Conservation (phyloP, 2,797 vertebrate genomes). For the Gallinago stenura region DNA sequence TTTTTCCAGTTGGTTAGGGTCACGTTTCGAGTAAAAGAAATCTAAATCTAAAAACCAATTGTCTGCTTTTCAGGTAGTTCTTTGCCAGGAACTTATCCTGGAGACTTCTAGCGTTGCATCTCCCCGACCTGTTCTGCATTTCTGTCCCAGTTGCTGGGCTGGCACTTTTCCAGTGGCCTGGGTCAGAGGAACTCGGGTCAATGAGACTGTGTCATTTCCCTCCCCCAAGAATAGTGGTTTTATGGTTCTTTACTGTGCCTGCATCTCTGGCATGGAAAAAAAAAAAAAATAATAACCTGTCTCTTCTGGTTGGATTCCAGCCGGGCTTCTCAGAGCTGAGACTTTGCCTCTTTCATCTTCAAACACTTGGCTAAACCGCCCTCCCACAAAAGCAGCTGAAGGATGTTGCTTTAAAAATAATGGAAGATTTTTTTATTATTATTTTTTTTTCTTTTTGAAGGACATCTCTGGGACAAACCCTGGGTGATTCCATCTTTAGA, state of each 20-base stretch:
- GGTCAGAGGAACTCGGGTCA: background rate
- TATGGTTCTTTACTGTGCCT: background rate
- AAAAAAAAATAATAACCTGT: background rate
- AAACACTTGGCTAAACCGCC: background rate
- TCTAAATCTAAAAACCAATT: background rate
- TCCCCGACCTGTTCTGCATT: background rate
- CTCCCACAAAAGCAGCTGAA: background rate
- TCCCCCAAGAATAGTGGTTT: background rate
- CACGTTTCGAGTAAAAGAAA: background rate
- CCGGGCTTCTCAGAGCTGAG: background rate
- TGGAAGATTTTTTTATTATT: too few species aligned
- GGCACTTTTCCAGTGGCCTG: background rate
- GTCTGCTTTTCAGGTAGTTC: background rate
- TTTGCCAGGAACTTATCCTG: background rate
- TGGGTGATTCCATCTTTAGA: background rate
- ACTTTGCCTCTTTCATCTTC: constrained; percentile 27
- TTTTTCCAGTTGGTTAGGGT: background rate
- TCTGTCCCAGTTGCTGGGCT: background rate
- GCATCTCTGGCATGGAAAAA: background rate
- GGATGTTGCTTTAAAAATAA: background rate
- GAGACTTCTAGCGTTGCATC: background rate
- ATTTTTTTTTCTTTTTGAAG: background rate
- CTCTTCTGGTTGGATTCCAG: constrained; percentile 14
- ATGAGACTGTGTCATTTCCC: background rate
- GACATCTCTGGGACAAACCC: background rate